Base-by-base conservation (phyloP, 2,113 vertebrate genomes). In the Xiphorhynchus elegans region DNA sequence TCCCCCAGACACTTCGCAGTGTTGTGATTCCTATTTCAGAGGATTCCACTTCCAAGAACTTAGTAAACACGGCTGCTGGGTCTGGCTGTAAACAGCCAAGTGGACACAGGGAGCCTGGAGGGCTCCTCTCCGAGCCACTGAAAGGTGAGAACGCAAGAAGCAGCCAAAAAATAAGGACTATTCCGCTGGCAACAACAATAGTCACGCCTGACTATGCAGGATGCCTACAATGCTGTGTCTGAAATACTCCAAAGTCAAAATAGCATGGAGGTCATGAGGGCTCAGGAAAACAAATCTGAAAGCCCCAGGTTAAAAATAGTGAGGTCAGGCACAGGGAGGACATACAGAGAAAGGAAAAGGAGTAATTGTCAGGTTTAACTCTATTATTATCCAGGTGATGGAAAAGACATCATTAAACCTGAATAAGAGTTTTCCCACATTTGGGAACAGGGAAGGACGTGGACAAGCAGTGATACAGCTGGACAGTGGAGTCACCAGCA, bases 131-230 rank as follows among this genome's bases (percentile, higher is more conserved):
- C 0, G 1, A 13, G 89, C 73, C 87, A 33, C 92, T 94, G 94
- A 95, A 97, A 97, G 78, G 84, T 12, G 94, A 97, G 95, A 97
- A 87, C 1, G 0, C 49, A 33, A 91, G 93, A 15, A 82, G 90
- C 5, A 8, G 87, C 95, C 95, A 97, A 92, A 42, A 77, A 6
- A 3, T 16, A 68, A 53, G 84, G 5, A 39, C 89, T 33, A 19
- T 60, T 93, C 35, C 3, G 84, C 87, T 97, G 96, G 96, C 96
- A 97, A 75, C 93, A 97, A 97, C 95, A 97, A 95, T 96, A 96
- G 95, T 93, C 92, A 96, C 56, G 92, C 35, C 84, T 0, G 28
- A 28, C 73, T 25, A 53, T 5, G 17, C 26, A 19, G 26, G 87
- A 63, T 35, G 84, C 87, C 89, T 23, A 87, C 95, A 67, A 55